Conservation (phyloP, 2,888 invertebrate genomes). For the Bellardia pandia region DNA sequence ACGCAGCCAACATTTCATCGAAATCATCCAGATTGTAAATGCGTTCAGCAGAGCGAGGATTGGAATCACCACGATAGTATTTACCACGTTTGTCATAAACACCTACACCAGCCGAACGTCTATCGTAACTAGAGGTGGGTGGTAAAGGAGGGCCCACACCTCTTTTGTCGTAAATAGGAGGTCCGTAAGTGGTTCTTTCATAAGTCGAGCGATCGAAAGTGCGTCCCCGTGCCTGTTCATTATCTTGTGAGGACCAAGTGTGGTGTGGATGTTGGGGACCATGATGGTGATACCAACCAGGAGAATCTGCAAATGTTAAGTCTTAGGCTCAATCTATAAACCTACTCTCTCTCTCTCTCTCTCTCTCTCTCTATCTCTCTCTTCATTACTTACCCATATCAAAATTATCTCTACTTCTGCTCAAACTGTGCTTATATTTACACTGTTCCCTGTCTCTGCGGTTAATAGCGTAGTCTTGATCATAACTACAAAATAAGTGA, state of each 20-base stretch:
- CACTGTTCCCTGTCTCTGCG: slow-evolving; percentile 78
- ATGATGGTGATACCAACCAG: slow-evolving; percentile 82
- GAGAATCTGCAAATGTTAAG: slow-evolving; percentile 78
- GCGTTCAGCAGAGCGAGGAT: slow-evolving; percentile 77
- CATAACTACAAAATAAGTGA: slow-evolving; percentile 79
- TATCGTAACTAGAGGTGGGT: slow-evolving; percentile 78
- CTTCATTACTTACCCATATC: slow-evolving; percentile 79
- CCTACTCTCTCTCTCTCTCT: too few species aligned
- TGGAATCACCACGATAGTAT: slow-evolving; percentile 82
- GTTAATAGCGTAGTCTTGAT: slow-evolving; percentile 81
- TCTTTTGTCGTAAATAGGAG: slow-evolving; percentile 84
- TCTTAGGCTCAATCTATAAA: too few species aligned
- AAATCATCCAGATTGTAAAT: slow-evolving; percentile 81
- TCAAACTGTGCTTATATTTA: slow-evolving; percentile 81
- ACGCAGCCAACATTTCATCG: slow-evolving; percentile 75
- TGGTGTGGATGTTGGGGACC: slow-evolving; percentile 78
- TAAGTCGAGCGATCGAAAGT: slow-evolving; percentile 83
- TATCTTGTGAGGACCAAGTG: slow-evolving; percentile 84
- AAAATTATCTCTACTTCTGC: slow-evolving; percentile 83
- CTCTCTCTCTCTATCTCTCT: too few species aligned
- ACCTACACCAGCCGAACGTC: slow-evolving; percentile 76
- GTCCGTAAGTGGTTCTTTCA: slow-evolving; percentile 84
- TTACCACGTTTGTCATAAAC: slow-evolving; percentile 81
- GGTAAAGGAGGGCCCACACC: slow-evolving; percentile 78
- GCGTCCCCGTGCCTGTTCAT: slow-evolving; percentile 81